phyloP scores from a whole-genome alignment of 2,113 vertebrate genomes.

The Merops nubicus region DNA sequence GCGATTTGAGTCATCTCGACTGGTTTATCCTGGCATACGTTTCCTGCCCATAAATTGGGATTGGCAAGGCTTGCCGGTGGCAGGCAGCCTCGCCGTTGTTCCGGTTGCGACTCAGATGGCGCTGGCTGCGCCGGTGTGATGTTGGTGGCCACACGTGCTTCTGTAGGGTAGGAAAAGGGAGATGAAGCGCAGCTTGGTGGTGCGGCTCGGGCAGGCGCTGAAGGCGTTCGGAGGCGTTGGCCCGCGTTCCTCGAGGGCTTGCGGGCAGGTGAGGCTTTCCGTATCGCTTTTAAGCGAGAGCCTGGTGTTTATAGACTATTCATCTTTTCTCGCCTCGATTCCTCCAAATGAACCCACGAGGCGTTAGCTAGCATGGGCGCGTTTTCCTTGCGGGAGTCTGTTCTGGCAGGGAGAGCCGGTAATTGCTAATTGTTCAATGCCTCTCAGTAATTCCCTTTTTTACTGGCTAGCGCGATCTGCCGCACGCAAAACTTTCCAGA shows the following conservation, averaged over 20 bases:
- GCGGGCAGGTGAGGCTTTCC: background rate
- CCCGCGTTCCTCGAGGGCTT: background rate
- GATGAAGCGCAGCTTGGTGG: background rate
- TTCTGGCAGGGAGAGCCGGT: background rate
- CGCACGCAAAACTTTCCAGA: background rate
- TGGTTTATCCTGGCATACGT: constrained; percentile 76
- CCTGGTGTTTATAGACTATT: accelerated
- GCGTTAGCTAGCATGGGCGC: accelerated
- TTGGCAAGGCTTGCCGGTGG: constrained; percentile 38
- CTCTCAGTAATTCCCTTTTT: background rate
- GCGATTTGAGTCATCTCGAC: constrained; percentile 74
- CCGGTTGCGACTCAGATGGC: background rate
- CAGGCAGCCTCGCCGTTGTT: background rate
- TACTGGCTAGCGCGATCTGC: background rate
- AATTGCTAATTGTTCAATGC: background rate
- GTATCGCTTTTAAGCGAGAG: background rate
- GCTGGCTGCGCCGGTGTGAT: background rate
- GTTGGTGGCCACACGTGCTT: background rate
- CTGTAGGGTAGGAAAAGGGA: background rate
- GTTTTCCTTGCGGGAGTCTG: background rate
- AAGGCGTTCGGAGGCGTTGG: background rate
- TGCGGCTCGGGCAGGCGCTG: background rate
- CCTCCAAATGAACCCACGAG: background rate
- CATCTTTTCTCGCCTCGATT: background rate
- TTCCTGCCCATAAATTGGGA: constrained; percentile 77